Base-by-base conservation (phyloP, 2,888 invertebrate species). In the Unio pictorum region DNA sequence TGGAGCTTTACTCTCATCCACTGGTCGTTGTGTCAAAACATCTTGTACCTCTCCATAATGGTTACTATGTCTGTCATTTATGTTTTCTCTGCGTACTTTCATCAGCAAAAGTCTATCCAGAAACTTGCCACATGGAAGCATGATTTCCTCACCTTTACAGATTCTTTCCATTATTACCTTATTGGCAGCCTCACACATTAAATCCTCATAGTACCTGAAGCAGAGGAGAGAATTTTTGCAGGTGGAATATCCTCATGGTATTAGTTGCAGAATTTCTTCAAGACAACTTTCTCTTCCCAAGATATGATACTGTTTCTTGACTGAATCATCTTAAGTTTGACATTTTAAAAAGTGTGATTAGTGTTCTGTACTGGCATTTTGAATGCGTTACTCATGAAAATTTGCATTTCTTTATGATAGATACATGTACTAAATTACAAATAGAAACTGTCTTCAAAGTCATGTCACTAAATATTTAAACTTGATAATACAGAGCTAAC, bases 171-270 rank as follows among this genome's bases (percentile, higher is more conserved):
- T 54, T 34, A 90, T 81, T 1, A 86, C 81, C 54, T 82, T 69
- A 70, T 90, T 89, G 6, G 84, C 86, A 8, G 80, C 86, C 15
- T 65, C 23, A 75, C 88, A 87, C 18, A 74, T 57, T n/a, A 90
- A 77, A 68, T 89, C 89, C 74, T 90, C 89, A 79, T 90, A 90
- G 67, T 84, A 85, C 90, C 89, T 88, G 70, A 15, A 76, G 56
- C 26, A 57, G 15, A 20, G 72, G 23, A 58, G 63, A 55, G 17
- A 54, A 28, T 7, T 55, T n/a, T 4, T 60, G 60, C 2, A 6
- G 26, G 23, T 7, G 17, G n/a, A 5, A 20, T 60, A 23, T 58
- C 58, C 17, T 58, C 58, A 58, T 3, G 18, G n/a, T 18, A 23
- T 23, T 26, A 58, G 26, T 23, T 23, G n/a, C 26, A 23, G 8